Evolutionary conservation across 2,113 vertebrate genomes (phyloP).

Genomic region (Tapirus terrestris): DNA sequence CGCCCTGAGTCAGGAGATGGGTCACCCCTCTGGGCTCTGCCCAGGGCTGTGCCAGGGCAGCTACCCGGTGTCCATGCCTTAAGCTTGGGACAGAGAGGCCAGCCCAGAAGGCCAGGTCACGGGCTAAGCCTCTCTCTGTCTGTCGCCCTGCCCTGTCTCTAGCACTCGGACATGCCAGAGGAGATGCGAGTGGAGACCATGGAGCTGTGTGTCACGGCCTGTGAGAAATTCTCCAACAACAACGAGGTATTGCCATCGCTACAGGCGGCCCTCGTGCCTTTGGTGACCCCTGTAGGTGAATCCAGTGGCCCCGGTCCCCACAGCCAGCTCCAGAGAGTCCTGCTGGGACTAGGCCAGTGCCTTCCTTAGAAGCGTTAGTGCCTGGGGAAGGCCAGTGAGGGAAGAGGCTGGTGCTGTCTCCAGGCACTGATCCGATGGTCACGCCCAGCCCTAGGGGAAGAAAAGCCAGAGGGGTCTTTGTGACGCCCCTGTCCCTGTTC

Average conservation of each 20-base stretch:
- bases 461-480: neutral
- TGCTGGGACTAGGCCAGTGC: neutral
- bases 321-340: neutral
- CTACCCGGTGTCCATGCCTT: neutral
- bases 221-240: slow-evolving; percentile 91
- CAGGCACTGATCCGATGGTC: neutral
- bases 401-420: neutral
- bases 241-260: slow-evolving; percentile 87
- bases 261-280: neutral
- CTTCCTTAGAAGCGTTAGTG: neutral
- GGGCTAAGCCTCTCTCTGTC: slow-evolving; percentile 66
- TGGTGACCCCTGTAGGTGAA: neutral
- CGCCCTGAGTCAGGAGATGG: neutral
- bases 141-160: slow-evolving; percentile 59
- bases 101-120: neutral
- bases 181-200: slow-evolving; percentile 98
- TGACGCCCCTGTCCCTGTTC: fast-evolving
- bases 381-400: neutral
- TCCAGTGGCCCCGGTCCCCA: neutral
- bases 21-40: neutral
- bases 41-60: neutral
- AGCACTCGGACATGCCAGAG: slow-evolving; percentile 98
- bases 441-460: neutral
- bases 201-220: slow-evolving; percentile 96
- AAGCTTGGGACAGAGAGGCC: neutral